phyloP scores from a whole-genome alignment of 2,797 vertebrate genomes.

The Sebastes melanostomus region DNA sequence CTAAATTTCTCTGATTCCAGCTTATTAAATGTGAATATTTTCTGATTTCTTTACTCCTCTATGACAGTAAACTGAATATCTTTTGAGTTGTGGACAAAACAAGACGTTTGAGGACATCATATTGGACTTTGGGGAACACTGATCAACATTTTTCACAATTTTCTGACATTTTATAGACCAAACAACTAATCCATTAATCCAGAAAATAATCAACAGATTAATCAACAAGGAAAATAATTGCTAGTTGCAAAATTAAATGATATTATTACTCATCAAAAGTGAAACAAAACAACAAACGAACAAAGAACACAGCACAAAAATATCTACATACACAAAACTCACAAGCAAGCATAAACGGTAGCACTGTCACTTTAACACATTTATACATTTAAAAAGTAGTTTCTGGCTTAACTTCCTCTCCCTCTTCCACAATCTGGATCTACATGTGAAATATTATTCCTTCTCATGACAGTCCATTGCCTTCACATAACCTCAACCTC shows the following conservation, averaged over 20 bases:
- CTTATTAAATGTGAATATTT: too few relatives aligned
- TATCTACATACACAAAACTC: neutral
- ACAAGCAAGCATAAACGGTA: accelerated
- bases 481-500: slow-evolving; percentile 9
- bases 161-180: too few relatives aligned
- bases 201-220: too few relatives aligned
- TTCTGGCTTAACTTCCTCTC: neutral
- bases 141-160: too few relatives aligned
- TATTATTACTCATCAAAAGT: neutral
- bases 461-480: neutral
- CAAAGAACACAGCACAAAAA: neutral
- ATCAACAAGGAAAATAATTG: too few relatives aligned
- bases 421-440: neutral
- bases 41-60: accelerated
- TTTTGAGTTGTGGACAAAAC: too few relatives aligned
- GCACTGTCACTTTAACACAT: neutral
- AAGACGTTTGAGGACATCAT: too few relatives aligned
- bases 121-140: too few relatives aligned
- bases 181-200: too few relatives aligned
- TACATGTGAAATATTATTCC: neutral
- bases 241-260: neutral
- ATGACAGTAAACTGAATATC: too few relatives aligned
- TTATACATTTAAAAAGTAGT: neutral
- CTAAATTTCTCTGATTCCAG: too few relatives aligned
- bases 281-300: neutral